phyloP scores from a whole-genome alignment of 92 coral and sea anemone species.

The Porites cylindrica region DNA sequence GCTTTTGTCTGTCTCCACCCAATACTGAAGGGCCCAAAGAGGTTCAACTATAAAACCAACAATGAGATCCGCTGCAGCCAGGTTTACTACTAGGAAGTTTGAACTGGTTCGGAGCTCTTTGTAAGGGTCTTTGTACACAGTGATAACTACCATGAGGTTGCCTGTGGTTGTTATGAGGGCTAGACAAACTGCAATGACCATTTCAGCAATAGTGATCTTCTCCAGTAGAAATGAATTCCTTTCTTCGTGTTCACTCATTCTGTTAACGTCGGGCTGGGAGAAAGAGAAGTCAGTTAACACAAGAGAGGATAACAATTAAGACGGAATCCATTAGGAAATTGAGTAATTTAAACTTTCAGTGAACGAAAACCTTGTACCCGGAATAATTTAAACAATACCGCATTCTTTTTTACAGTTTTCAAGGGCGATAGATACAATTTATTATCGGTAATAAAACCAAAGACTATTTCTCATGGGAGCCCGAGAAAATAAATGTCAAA shows the following conservation, averaged over 20 bases:
- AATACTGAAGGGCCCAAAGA: conserved; percentile 42
- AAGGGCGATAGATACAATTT: too few species aligned
- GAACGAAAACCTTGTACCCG: too few species aligned
- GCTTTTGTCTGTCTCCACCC: conserved; percentile 15
- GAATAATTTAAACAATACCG: too few species aligned
- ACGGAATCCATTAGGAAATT: too few species aligned
- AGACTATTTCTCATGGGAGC: too few species aligned
- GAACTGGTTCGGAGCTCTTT: conserved; percentile 62
- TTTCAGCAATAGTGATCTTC: not conserved
- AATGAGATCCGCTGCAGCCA: conserved; percentile 63
- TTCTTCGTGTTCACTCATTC: not conserved
- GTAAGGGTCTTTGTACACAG: conserved; percentile 62
- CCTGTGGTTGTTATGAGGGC: conserved; percentile 45
- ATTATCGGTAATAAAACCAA: too few species aligned
- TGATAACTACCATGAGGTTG: conserved; percentile 50
- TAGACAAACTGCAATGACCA: conserved; percentile 21
- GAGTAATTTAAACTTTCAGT: too few species aligned
- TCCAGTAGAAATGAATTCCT: not conserved
- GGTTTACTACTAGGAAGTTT: conserved; percentile 63
- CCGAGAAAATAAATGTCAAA: too few species aligned
- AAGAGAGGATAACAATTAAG: too few species aligned
- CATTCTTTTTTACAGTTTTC: too few species aligned
- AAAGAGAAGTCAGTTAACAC: too few species aligned
- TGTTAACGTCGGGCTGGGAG: not conserved
- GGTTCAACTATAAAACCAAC: conserved; percentile 63